Evolutionary conservation across 2,113 vertebrate species (phyloP).

Genomic region (Gymnorhina tibicen): DNA sequence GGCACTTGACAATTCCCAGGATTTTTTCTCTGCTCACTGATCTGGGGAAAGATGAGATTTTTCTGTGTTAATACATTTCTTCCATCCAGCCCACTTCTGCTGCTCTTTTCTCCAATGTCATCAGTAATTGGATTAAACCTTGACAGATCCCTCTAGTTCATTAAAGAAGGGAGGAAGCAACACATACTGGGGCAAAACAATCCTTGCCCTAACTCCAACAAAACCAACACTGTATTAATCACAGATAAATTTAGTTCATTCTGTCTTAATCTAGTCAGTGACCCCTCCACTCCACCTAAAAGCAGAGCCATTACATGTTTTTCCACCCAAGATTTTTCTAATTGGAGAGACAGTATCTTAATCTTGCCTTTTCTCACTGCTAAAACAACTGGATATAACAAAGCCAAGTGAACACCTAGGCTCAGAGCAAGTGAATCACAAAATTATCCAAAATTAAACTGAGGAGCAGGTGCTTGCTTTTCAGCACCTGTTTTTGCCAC

Average conservation of each 20-base stretch:
- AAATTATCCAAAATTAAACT: background rate
- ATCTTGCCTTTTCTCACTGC: background rate
- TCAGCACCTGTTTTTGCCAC: background rate
- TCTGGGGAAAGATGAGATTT: background rate
- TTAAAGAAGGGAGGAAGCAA: background rate
- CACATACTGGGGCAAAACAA: background rate
- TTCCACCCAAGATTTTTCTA: background rate
- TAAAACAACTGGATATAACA: background rate
- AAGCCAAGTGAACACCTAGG: background rate
- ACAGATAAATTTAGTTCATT: background rate
- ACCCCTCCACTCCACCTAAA: background rate
- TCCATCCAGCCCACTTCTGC: background rate
- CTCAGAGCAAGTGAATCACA: background rate
- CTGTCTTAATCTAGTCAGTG: background rate
- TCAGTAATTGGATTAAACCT: constrained; percentile 31
- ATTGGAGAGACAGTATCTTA: background rate
- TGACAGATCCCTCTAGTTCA: background rate
- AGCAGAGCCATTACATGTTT: background rate
- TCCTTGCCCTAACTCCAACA: background rate
- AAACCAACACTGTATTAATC: background rate
- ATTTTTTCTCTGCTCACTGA: background rate
- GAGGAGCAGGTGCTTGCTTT: background rate
- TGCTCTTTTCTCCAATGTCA: background rate
- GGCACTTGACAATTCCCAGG: background rate
- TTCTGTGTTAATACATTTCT: background rate